These are phyloP conservation scores for Enteromius radiatus DNA, from an alignment of 2,797 vertebrate genomes.

Conservation along the genomic window DNA sequence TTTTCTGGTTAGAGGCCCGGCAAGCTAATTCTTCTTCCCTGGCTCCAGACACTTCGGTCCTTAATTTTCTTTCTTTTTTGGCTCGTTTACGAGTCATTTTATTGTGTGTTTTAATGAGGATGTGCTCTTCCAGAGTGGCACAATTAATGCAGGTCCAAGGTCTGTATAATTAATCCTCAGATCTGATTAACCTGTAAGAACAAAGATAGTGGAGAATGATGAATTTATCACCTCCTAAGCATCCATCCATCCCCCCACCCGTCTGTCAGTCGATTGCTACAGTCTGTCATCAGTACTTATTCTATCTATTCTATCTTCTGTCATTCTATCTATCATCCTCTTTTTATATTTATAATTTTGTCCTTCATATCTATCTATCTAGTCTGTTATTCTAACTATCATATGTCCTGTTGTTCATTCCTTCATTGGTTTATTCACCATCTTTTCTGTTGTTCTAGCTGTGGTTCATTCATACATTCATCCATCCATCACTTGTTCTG, in stretches of 20 bases:
- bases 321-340: neutral
- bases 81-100: slow-evolving; percentile 4
- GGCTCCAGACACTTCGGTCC: neutral
- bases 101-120: slow-evolving; percentile 4
- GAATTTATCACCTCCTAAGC: neutral
- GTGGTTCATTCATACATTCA: too few relatives aligned
- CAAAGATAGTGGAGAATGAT: neutral
- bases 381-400: too few relatives aligned
- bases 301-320: neutral
- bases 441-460: too few relatives aligned
- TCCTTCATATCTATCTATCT: neutral
- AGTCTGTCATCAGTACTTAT: neutral
- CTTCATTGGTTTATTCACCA: too few relatives aligned
- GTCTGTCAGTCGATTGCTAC: too few relatives aligned
- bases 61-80: slow-evolving; percentile 21
- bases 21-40: slow-evolving; percentile 50
- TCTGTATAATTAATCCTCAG: neutral
- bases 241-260: neutral
- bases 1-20: slow-evolving; percentile 54
- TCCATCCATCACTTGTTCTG: too few relatives aligned
- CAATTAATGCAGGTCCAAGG: neutral
- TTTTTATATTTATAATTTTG: neutral
- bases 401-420: too few relatives aligned
- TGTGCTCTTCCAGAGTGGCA: neutral
- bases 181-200: slow-evolving; percentile 1